Conservation (phyloP, 2,888 invertebrate species). For the Magallana nippona region DNA sequence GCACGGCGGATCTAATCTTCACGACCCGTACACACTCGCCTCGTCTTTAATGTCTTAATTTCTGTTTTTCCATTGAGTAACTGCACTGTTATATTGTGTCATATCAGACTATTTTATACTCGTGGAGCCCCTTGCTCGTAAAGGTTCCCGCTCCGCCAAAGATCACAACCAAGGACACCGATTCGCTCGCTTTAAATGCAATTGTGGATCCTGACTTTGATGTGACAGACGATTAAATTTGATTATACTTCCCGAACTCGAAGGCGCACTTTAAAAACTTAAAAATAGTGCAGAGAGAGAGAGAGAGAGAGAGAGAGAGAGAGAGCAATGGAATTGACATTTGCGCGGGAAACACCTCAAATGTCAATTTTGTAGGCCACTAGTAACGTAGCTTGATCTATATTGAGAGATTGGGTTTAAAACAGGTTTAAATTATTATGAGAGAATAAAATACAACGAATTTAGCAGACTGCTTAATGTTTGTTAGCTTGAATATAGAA, state of each 20-base stretch:
- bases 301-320: background rate
- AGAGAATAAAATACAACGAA: background rate
- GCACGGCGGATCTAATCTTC: conserved; percentile 4
- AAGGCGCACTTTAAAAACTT: background rate
- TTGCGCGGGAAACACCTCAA: conserved; percentile 5
- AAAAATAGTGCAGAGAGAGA: background rate
- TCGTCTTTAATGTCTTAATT: background rate
- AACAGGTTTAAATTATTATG: background rate
- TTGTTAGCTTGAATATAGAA: background rate
- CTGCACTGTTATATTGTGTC: background rate
- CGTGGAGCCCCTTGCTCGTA: background rate
- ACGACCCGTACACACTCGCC: background rate
- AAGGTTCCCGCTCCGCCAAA: background rate
- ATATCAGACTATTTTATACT: background rate
- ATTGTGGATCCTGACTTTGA: background rate
- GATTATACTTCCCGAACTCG: conserved; percentile 20
- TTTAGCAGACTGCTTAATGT: background rate
- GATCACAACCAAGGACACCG: background rate
- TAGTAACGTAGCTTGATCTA: too few species aligned
- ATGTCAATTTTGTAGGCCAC: too few species aligned
- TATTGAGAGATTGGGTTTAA: too few species aligned
- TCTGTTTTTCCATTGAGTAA: background rate
- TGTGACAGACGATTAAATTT: conserved; percentile 27
- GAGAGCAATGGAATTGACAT: background rate
- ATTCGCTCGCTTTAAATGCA: background rate